Evolutionary conservation across 2,888 invertebrate genomes (phyloP).

Genomic region (Shargacucullia verbasci): DNA sequence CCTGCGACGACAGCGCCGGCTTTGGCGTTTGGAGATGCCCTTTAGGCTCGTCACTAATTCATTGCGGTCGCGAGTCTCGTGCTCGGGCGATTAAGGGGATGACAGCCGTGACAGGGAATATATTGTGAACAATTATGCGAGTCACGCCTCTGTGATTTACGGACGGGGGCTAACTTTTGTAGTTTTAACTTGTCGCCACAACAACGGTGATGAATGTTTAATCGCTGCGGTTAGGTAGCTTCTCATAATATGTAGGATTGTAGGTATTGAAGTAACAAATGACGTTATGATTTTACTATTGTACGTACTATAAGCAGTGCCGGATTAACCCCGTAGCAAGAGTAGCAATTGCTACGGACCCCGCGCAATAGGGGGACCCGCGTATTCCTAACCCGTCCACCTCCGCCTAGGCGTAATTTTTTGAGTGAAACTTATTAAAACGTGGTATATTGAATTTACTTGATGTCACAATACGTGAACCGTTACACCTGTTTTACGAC

Average conservation of each 20-base stretch:
- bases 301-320: too few relatives aligned
- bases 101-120: slow-evolving; percentile 83
- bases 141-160: slow-evolving; percentile 63
- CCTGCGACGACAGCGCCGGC: slow-evolving; percentile 72
- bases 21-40: slow-evolving; percentile 64
- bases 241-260: not conserved
- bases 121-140: slow-evolving; percentile 81
- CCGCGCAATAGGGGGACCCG: too few relatives aligned
- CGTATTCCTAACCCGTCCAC: too few relatives aligned
- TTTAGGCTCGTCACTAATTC: slow-evolving; percentile 56
- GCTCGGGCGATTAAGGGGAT: slow-evolving; percentile 77
- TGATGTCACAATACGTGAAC: too few relatives aligned
- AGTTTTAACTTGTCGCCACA: slow-evolving; percentile 37
- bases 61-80: slow-evolving; percentile 61
- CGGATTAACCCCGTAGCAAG: too few relatives aligned
- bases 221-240: slow-evolving; percentile 16
- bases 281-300: too few relatives aligned
- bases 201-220: slow-evolving; percentile 47
- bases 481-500: too few relatives aligned
- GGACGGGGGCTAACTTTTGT: slow-evolving; percentile 61
- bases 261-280: too few relatives aligned
- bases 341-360: too few relatives aligned
- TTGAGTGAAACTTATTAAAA: too few relatives aligned
- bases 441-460: too few relatives aligned
- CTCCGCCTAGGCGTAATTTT: too few relatives aligned